Conservation (phyloP, 2,797 vertebrate genomes). For the Neosilurus hyrtlii region DNA sequence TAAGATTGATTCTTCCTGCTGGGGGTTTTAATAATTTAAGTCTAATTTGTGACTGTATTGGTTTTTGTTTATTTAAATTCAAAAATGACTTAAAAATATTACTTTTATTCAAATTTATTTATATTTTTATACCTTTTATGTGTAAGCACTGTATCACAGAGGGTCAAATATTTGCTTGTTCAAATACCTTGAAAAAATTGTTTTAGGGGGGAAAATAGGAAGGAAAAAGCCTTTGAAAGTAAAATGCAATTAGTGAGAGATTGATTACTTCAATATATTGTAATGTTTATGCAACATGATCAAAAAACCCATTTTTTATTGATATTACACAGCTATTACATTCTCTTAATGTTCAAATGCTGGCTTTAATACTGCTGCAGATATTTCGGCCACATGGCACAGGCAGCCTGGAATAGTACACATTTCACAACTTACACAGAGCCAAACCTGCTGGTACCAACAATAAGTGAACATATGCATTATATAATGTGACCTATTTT, state of each 20-base stretch:
- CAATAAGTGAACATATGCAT: not conserved
- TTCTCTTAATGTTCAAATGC: not conserved
- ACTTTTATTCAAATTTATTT: too few species aligned
- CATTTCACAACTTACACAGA: not conserved
- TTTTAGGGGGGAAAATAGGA: not conserved
- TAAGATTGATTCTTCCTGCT: too few species aligned
- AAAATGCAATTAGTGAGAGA: not conserved
- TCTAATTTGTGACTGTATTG: too few species aligned
- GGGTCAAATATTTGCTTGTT: too few species aligned
- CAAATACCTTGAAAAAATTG: too few species aligned
- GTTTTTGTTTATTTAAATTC: too few species aligned
- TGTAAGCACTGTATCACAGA: too few species aligned
- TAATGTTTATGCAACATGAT: not conserved
- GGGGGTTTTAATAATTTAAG: too few species aligned
- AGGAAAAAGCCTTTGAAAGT: not conserved
- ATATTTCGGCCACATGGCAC: not conserved
- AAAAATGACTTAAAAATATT: too few species aligned
- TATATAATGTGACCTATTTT: conserved; percentile 17
- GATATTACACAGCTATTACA: not conserved
- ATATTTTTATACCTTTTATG: too few species aligned
- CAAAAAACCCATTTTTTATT: not conserved
- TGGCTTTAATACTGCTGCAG: not conserved
- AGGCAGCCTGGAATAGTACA: not conserved
- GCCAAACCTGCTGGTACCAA: not conserved
- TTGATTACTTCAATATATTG: not conserved